These are phyloP conservation scores for Drosophila bunnanda DNA, from an alignment of 2,888 invertebrate species.

Conservation along the genomic window DNA sequence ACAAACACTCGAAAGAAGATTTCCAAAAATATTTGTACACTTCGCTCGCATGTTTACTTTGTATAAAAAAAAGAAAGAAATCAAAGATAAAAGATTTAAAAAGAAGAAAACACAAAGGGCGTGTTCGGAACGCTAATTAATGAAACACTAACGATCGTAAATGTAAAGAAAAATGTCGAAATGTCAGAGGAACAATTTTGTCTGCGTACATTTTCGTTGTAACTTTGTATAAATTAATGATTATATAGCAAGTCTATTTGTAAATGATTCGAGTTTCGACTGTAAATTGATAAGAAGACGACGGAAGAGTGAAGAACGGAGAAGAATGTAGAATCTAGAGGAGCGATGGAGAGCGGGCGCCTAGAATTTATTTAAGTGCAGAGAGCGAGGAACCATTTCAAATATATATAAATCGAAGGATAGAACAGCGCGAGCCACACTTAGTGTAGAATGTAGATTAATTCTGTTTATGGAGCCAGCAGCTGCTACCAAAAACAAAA, in stretches of 20 bases:
- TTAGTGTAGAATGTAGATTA: constrained; percentile 72
- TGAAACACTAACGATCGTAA: constrained; percentile 21
- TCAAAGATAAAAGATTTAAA: constrained; percentile 7
- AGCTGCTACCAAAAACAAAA: constrained; percentile 55
- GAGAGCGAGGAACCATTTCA: constrained; percentile 63
- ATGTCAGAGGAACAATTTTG: constrained; percentile 32
- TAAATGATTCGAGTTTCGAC: constrained; percentile 51
- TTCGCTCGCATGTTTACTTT: constrained; percentile 45
- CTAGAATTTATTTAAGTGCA: constrained; percentile 32
- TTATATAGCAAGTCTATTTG: constrained; percentile 46
- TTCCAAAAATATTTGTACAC: constrained; percentile 39
- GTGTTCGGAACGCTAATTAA: background rate
- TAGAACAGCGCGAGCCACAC: constrained; percentile 50
- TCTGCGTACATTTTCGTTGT: constrained; percentile 50
- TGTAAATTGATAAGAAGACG: constrained; percentile 42
- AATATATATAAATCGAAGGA: constrained; percentile 46
- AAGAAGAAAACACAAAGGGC: constrained; percentile 8
- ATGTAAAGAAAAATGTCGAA: constrained; percentile 41
- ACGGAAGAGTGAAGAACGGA: constrained; percentile 13
- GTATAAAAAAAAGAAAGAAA: constrained; percentile 23
- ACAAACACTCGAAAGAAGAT: constrained; percentile 30
- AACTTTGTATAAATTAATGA: constrained; percentile 50
- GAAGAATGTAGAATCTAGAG: constrained; percentile 7
- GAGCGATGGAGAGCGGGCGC: constrained; percentile 17
- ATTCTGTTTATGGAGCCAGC: constrained; percentile 54